These are phyloP conservation scores for Papilio glaucus DNA, from an alignment of 1,140 invertebrate genomes.

Conservation along the genomic window DNA sequence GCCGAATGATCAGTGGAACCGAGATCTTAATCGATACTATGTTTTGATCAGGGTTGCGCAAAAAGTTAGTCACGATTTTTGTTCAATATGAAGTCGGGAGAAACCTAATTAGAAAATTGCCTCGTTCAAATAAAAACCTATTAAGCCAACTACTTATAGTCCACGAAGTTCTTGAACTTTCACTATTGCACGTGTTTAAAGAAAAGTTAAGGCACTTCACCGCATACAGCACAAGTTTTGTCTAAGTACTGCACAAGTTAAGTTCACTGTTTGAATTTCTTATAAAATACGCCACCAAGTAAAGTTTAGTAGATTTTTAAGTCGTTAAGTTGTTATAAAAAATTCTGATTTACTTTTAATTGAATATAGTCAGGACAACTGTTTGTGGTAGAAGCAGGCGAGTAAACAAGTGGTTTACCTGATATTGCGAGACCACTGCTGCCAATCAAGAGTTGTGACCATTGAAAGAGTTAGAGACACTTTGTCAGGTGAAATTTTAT, in stretches of 20 bases:
- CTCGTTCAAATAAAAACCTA: neutral
- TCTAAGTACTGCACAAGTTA: constrained; percentile 6
- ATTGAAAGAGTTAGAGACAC: no score
- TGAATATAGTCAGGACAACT: neutral
- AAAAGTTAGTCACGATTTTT: no score
- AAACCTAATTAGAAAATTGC: no score
- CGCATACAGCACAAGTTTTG: neutral
- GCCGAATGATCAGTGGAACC: no score
- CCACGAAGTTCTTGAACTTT: neutral
- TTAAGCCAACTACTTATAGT: neutral
- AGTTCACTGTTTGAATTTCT: neutral
- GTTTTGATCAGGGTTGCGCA: no score
- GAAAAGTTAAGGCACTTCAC: constrained; percentile 6
- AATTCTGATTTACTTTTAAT: neutral
- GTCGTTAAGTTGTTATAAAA: neutral
- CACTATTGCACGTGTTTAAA: neutral
- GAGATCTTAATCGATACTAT: no score
- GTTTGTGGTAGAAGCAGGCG: no score
- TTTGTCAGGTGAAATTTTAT: no score
- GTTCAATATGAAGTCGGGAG: no score
- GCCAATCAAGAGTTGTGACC: no score
- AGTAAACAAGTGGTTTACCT: no score
- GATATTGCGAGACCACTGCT: no score
- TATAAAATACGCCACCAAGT: neutral
- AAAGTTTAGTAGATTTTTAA: neutral